phyloP scores from a whole-genome alignment of 2,113 vertebrate species.

The Pelodiscus sinensis region DNA sequence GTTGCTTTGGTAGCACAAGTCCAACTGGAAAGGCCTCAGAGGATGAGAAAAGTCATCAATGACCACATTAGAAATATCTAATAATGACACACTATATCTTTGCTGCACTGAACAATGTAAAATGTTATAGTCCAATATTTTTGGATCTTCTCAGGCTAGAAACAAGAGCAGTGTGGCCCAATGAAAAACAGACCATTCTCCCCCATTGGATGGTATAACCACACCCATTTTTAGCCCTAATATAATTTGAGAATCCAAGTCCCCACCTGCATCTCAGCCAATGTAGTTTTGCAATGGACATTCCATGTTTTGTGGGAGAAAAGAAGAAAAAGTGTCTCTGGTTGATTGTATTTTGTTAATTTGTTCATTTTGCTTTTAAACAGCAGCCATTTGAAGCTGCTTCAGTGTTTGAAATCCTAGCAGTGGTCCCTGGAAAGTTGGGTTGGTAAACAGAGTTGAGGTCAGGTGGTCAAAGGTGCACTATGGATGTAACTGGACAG shows the following conservation, averaged over 20 bases:
- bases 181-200: neutral
- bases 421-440: neutral
- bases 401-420: conserved; percentile 7
- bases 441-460: neutral
- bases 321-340: neutral
- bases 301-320: neutral
- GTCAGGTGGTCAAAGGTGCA: neutral
- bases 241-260: neutral
- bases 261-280: neutral
- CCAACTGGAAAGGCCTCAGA: neutral
- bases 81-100: neutral
- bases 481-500: neutral
- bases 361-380: neutral
- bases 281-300: neutral
- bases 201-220: neutral
- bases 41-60: neutral
- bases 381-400: neutral
- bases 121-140: neutral
- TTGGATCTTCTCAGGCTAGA: neutral
- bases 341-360: neutral
- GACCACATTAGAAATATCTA: neutral
- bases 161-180: neutral
- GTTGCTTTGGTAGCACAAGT: neutral
- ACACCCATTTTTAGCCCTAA: neutral
- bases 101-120: neutral